Evolutionary conservation across 2,888 invertebrate genomes (phyloP).

Genomic region (Zhuqinia jingwanae): DNA sequence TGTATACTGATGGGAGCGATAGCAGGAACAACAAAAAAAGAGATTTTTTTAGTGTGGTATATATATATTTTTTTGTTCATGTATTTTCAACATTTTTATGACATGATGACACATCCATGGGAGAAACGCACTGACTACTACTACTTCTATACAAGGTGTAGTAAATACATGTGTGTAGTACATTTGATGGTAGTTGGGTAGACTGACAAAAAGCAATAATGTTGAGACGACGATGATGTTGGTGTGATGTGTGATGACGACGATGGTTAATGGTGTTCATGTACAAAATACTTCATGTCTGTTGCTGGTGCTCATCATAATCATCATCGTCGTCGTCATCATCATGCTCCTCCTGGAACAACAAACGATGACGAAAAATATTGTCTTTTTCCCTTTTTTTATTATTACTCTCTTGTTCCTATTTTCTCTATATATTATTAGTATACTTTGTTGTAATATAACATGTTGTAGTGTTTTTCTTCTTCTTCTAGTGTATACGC

Average conservation of each 20-base stretch:
- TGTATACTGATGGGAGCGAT: neutral
- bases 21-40: neutral
- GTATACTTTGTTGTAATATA: too few relatives aligned
- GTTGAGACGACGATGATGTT: neutral
- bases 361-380: conserved; percentile 54
- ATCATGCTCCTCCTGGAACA: conserved; percentile 27
- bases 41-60: neutral
- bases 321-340: conserved; percentile 6
- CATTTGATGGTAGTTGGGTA: neutral
- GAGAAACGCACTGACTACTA: neutral
- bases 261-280: conserved; percentile 21
- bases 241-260: conserved; percentile 3
- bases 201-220: conserved; percentile 49
- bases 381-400: conserved; percentile 39
- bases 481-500: neutral
- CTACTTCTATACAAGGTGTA: too few relatives aligned
- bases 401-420: neutral
- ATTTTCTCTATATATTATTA: neutral
- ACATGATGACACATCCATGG: conserved; percentile 56
- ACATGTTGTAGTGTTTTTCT: too few relatives aligned
- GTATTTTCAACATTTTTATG: conserved; percentile 49
- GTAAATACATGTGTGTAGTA: neutral
- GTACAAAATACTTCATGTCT: neutral
- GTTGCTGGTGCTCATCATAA: conserved; percentile 20
- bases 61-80: conserved; percentile 37